Conservation (phyloP, 2,888 invertebrate species). For the Eustalomyia histrio region DNA sequence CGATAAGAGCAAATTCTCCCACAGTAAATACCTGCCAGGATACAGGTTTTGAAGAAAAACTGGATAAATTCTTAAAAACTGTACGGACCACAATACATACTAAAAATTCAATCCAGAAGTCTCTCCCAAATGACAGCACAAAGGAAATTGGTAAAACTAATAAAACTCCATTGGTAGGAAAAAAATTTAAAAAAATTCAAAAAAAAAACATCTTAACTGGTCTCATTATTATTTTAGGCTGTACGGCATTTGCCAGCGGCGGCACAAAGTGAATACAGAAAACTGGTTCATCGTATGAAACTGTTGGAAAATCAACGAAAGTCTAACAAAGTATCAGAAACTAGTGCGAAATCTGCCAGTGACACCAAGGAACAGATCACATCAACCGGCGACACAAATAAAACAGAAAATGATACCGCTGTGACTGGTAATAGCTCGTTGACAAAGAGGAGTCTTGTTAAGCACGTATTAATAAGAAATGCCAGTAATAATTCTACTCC, state of each 20-base stretch:
- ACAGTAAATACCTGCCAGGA: constrained; percentile 51
- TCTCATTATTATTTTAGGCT: constrained; percentile 70
- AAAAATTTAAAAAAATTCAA: not conserved
- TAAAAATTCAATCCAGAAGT: not conserved
- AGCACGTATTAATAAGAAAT: constrained; percentile 51
- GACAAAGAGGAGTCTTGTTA: constrained; percentile 41
- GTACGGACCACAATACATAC: constrained; percentile 65
- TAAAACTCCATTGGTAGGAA: constrained; percentile 73
- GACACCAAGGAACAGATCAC: not conserved
- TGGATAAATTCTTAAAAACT: constrained; percentile 76
- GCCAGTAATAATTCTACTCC: constrained; percentile 35
- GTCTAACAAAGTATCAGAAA: not conserved
- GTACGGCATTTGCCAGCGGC: constrained; percentile 78
- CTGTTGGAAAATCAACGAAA: constrained; percentile 75
- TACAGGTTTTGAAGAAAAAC: constrained; percentile 69
- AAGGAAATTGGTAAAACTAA: constrained; percentile 21
- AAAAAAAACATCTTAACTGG: not conserved
- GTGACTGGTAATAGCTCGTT: not conserved
- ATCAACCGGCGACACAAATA: not conserved
- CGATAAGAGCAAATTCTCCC: constrained; percentile 72
- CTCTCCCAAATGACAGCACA: not conserved
- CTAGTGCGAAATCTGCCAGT: not conserved
- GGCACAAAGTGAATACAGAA: constrained; percentile 78
- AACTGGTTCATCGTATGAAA: constrained; percentile 77
- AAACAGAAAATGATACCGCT: constrained; percentile 7